Evolutionary conservation across 2,888 invertebrate species (phyloP).

Genomic region (Alcis repandata): DNA sequence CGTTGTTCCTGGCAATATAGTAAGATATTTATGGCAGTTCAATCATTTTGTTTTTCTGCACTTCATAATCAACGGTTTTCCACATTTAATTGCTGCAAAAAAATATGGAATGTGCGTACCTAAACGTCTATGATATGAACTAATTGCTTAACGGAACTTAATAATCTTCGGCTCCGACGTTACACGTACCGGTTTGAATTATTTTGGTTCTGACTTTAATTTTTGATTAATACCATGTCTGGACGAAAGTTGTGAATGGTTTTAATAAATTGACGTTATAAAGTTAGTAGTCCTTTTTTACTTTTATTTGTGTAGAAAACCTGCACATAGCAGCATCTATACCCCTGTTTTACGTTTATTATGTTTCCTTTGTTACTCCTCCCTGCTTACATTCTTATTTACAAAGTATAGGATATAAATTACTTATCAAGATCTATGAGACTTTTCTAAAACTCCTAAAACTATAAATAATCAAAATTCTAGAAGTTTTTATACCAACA

Average conservation of each 20-base stretch:
- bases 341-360: no score
- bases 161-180: conserved; percentile 11
- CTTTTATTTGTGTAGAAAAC: no score
- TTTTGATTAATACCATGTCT: conserved; percentile 5
- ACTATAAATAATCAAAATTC: no score
- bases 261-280: not conserved
- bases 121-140: conserved; percentile 21
- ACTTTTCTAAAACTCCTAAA: no score
- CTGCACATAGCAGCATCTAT: no score
- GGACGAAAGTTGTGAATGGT: not conserved
- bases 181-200: conserved; percentile 15
- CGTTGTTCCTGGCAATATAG: not conserved
- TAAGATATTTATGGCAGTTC: not conserved
- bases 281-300: not conserved
- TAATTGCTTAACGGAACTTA: conserved; percentile 26
- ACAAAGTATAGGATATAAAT: no score
- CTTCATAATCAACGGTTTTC: no score
- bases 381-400: no score
- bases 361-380: no score
- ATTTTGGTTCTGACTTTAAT: not conserved
- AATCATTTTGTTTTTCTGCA: conserved; percentile 6
- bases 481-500: no score
- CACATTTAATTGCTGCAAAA: conserved; percentile 7
- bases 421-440: no score
- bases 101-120: not conserved